These are phyloP conservation scores for Zaprionus capensis DNA, from an alignment of 1,140 invertebrate genomes.

Conservation along the genomic window DNA sequence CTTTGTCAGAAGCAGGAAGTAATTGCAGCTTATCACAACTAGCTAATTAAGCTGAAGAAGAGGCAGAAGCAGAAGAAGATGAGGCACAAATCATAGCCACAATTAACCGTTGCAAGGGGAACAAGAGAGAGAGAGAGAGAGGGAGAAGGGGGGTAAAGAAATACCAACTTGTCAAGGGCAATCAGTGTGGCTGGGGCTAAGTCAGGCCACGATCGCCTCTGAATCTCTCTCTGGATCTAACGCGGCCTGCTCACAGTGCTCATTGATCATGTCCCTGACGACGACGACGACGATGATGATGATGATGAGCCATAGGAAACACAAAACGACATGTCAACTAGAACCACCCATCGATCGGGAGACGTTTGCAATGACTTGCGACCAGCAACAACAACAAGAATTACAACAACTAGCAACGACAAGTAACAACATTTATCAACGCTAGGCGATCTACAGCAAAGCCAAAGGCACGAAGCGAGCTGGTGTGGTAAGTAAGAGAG, in stretches of 20 bases:
- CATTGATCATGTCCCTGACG: constrained; percentile 50
- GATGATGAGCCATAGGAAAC: constrained; percentile 61
- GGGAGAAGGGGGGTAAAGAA: neutral
- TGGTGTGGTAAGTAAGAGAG: constrained; percentile 9
- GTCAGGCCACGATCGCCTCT: constrained; percentile 30
- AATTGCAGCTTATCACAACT: constrained; percentile 30
- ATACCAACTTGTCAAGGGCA: constrained; percentile 58
- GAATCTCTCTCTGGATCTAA: constrained; percentile 7
- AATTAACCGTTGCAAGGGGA: constrained; percentile 62
- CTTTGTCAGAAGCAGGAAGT: constrained; percentile 63
- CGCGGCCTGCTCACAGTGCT: constrained; percentile 16
- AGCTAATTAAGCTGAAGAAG: constrained; percentile 58
- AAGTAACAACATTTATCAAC: constrained; percentile 83
- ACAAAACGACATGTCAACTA: constrained; percentile 79
- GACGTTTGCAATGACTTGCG: constrained; percentile 52
- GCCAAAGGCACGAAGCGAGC: constrained; percentile 59
- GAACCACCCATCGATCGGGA: constrained; percentile 80
- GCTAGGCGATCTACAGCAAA: constrained; percentile 74
- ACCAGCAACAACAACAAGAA: constrained; percentile 26
- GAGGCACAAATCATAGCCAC: constrained; percentile 67
- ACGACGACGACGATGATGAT: constrained; percentile 39
- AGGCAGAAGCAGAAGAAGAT: constrained; percentile 18
- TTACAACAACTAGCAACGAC: constrained; percentile 68
- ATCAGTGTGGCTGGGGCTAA: constrained; percentile 33
- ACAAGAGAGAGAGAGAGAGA: neutral